Evolutionary conservation across 2,888 invertebrate species (phyloP), one percentile per base, ranked within the genome.

Genomic region (Brenthis hecate): DNA sequence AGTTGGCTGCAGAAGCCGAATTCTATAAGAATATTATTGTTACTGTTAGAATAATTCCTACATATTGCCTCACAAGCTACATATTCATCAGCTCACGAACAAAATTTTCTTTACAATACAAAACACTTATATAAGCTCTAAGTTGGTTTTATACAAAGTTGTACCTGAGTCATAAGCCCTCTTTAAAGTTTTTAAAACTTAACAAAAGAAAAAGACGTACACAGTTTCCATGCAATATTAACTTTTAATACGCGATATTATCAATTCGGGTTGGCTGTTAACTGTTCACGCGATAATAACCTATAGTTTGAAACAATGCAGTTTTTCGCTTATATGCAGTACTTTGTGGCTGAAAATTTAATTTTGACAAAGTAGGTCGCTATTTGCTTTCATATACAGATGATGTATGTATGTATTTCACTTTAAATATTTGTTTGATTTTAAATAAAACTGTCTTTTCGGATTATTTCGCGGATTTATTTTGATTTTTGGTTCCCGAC

Each of bases 231-330:
- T 50, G 61, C 60, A 61, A 61, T 61, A 66, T 66, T 61, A 66
- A 61, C 66, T 14, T 66, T 66, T 66, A 56, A 61, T 66, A 61
- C 50, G 61, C 55, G 66, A 55, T 65, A 68, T 68, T 68, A 68
- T 64, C 56, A 63, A 65, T 68, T 60, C 58, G 54, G 48, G 48
- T 58, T 62, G 56, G 68, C 63, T 32, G 62, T 56, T 51, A 47
- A 68, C 28, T 63, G 51, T 58, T 68, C 64, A 64, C 68, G 57
- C 68, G 68, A 68, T 68, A 55, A 68, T 66, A 61, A 56, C 50
- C 61, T 66, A 66, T 66, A 60, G 50, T 56, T 66, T 50, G 55
- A 51, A 32, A 53, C 61, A 62, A 62, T 60, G 66, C 60, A 66
- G 54, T 61, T 66, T 65, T 65, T 66, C 50, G 56, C 56, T 66